A percentile compares a stretch with the other conserved stretches of the same genome.
These are phyloP conservation scores for Frieseomelitta varia DNA, from an alignment of 1,140 invertebrate species.

Conservation along the genomic window DNA sequence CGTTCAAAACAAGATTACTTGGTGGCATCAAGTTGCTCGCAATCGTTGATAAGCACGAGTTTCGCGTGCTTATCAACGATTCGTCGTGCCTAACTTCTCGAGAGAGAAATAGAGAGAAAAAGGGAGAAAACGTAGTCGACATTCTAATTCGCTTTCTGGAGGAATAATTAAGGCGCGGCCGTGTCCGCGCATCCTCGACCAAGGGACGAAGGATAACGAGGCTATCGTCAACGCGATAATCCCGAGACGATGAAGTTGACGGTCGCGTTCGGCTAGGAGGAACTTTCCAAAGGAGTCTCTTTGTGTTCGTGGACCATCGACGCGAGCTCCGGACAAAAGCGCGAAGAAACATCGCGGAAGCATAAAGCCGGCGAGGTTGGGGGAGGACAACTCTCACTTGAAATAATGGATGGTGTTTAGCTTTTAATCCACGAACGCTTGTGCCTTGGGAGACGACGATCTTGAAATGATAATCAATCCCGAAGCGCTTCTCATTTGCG, in stretches of 20 bases:
- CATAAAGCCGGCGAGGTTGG: background rate
- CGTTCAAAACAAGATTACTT: background rate
- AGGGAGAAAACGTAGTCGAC: background rate
- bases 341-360: constrained; percentile 16
- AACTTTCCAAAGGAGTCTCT: background rate
- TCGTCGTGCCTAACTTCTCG: constrained; percentile 22
- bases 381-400: constrained; percentile 7
- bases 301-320: constrained; percentile 20
- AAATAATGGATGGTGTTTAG: constrained; percentile 44
- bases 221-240: constrained; percentile 35
- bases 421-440: constrained; percentile 38
- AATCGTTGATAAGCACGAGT: too few relatives aligned
- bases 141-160: constrained; percentile 25
- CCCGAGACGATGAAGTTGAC: constrained; percentile 33
- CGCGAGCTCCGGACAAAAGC: constrained; percentile 24
- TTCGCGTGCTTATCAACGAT: constrained; percentile 58
- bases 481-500: constrained; percentile 3
- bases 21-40: background rate
- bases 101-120: too few relatives aligned
- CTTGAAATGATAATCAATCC: constrained; percentile 45
- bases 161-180: constrained; percentile 47
- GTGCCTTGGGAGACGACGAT: background rate
- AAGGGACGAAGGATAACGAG: constrained; percentile 25
- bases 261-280: background rate
- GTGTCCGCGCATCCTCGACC: constrained; percentile 1